Evolutionary conservation across 2,888 invertebrate species (phyloP).

Genomic region (Lutraria lutraria): DNA sequence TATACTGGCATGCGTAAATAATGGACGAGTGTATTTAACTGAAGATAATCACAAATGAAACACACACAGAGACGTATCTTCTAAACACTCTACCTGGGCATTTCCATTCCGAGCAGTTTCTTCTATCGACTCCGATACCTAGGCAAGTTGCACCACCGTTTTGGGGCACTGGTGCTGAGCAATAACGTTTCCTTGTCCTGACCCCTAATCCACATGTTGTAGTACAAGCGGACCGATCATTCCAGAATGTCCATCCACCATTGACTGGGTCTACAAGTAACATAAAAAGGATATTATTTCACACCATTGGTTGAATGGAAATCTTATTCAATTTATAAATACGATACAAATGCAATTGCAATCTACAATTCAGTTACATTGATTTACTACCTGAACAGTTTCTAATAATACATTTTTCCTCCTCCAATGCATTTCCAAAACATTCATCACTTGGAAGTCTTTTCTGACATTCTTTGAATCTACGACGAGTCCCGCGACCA

Average conservation of each 20-base stretch:
- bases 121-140: neutral
- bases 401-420: neutral
- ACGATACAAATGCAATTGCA: neutral
- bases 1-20: too few species aligned
- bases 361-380: neutral
- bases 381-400: conserved; percentile 17
- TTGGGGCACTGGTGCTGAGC: conserved; percentile 18
- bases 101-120: conserved; percentile 32
- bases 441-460: conserved; percentile 2
- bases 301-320: too few species aligned
- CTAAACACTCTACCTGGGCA: conserved; percentile 30
- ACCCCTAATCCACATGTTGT: conserved; percentile 23
- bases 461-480: conserved; percentile 26
- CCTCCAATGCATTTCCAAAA: neutral
- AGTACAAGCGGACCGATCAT: conserved; percentile 18
- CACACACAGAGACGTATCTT: too few species aligned
- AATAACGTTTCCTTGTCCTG: neutral
- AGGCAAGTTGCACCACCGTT: conserved; percentile 28
- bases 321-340: too few species aligned
- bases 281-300: neutral
- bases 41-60: too few species aligned
- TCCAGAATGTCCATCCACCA: conserved; percentile 40
- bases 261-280: neutral
- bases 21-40: too few species aligned
- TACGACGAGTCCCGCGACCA: neutral